phyloP scores from a whole-genome alignment of 2,113 vertebrate species.

The Nerophis ophidion region DNA sequence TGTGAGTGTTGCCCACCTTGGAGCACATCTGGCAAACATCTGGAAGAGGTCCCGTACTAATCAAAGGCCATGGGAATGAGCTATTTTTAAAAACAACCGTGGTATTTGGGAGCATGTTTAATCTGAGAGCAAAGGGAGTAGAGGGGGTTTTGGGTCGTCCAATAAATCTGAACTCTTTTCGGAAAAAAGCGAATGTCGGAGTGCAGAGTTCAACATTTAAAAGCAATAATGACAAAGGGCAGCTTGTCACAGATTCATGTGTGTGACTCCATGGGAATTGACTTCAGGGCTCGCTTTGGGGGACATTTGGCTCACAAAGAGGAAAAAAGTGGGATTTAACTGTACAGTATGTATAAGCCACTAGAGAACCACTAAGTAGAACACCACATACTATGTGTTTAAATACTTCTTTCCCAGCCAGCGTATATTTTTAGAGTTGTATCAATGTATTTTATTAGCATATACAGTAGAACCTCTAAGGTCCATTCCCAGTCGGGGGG shows the following conservation, averaged over 20 bases:
- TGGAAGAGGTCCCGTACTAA: slow-evolving; percentile 56
- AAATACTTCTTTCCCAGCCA: too few relatives aligned
- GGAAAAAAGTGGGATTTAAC: background rate
- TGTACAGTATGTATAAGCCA: background rate
- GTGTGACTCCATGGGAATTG: slow-evolving; percentile 14
- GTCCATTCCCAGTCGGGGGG: too few relatives aligned
- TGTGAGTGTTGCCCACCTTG: slow-evolving; percentile 21
- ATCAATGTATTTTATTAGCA: too few relatives aligned
- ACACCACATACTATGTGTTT: too few relatives aligned
- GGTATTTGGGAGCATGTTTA: slow-evolving; percentile 21
- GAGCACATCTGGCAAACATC: slow-evolving; percentile 76
- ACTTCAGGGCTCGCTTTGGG: background rate
- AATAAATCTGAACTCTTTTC: slow-evolving; percentile 5
- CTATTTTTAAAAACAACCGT: slow-evolving; percentile 66
- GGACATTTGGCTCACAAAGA: background rate
- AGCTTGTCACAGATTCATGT: slow-evolving; percentile 10
- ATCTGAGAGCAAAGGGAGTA: background rate
- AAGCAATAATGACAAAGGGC: slow-evolving; percentile 32
- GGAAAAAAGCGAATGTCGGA: slow-evolving; percentile 1
- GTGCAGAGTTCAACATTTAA: slow-evolving; percentile 42
- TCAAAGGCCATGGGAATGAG: slow-evolving; percentile 62
- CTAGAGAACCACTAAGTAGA: background rate
- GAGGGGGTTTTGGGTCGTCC: slow-evolving; percentile 4
- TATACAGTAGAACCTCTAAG: too few relatives aligned
- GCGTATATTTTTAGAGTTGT: too few relatives aligned